Conservation (phyloP, 2,797 vertebrate species). For the Graptemys geographica region DNA sequence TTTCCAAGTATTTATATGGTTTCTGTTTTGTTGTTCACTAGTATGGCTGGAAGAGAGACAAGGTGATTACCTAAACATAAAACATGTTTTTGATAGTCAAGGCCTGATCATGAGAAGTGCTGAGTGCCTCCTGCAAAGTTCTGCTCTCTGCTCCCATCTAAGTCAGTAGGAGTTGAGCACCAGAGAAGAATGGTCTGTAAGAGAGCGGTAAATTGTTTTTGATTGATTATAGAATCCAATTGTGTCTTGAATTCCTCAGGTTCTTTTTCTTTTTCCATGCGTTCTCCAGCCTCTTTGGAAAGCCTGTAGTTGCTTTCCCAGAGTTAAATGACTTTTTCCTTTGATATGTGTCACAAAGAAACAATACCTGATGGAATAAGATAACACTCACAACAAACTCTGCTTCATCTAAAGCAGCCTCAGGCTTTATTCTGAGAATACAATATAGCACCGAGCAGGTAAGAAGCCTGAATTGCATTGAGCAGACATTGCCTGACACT, state of each 20-base stretch:
- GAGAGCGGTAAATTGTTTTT: not conserved
- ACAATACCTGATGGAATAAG: not conserved
- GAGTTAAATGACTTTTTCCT: not conserved
- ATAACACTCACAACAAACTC: not conserved
- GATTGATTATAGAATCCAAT: not conserved
- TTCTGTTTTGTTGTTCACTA: constrained; percentile 57
- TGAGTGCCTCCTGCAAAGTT: not conserved
- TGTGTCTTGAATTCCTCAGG: not conserved
- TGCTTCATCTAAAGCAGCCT: not conserved
- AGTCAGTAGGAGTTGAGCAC: not conserved
- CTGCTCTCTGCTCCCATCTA: not conserved
- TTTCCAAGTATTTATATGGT: constrained; percentile 33
- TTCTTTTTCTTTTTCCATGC: not conserved
- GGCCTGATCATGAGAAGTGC: not conserved
- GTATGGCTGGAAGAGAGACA: constrained; percentile 46
- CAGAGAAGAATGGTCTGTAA: not conserved
- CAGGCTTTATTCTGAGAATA: not conserved
- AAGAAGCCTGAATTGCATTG: not conserved
- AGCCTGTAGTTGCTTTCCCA: not conserved
- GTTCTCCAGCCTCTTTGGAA: not conserved
- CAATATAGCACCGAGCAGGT: not conserved
- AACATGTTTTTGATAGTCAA: not conserved
- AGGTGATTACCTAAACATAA: constrained; percentile 55
- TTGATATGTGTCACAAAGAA: not conserved
- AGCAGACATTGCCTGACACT: not conserved